Evolutionary conservation across 2,113 vertebrate species (phyloP), one percentile per base, ranked within the genome.

Genomic region (Prochilodus magdalenae): DNA sequence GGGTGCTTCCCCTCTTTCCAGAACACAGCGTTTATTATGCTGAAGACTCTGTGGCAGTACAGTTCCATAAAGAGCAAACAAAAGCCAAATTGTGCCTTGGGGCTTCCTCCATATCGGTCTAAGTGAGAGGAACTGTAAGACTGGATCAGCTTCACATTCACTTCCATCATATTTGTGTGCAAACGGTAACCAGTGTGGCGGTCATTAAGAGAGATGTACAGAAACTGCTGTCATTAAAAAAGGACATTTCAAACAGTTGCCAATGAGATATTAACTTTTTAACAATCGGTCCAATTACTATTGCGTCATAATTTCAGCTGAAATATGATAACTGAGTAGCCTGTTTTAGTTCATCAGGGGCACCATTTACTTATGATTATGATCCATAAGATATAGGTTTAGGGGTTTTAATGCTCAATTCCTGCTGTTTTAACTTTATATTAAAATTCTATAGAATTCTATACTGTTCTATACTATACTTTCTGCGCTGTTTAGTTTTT

Each of bases 21-120:
- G 47, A 63, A 83, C 75, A 78, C 29, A 44, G 47, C 29, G 6
- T 30, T 5, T 55, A 78, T 78, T 78, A 83, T 83, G 20, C 81
- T 40, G 30, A 4, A 51, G 49, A 24, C 14, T 65, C 40, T 26
- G 6, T n/a, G 22, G 30, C 62, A 74, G 29, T 22, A 47, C 15
- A 74, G 71, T 55, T 57, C n/a, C 12, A 78, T 55, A 60, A 73
- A 83, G 36, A 18, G 67, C 66, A 73, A 78, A 77, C 69, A 73
- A 83, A 73, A 66, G 60, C 2, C 47, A 73, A 66, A 78, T 44
- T 83, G 30, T 83, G 20, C 16, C 36, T 22, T 14, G 24, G 22
- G 24, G 51, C 22, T 77, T 57, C 55, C 55, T 77, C 26, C 75
- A 65, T 73, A 66, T 65, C 44, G 63, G 47, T 16, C 27, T 18